Evolutionary conservation across 2,888 invertebrate species (phyloP).

Genomic region (Macrophya annulata): DNA sequence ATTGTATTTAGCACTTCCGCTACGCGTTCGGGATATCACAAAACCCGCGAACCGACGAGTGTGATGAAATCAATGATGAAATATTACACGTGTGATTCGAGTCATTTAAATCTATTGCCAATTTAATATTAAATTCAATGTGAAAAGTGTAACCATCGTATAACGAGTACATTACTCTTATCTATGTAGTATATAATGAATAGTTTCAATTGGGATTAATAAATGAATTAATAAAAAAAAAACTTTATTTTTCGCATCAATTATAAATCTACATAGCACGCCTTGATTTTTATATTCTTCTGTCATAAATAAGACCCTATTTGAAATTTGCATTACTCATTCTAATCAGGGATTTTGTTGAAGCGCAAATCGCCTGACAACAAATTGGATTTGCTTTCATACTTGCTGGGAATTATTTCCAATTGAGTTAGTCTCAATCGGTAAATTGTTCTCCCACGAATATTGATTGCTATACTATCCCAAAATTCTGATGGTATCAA

Average conservation of each 20-base stretch:
- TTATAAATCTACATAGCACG: neutral
- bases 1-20: conserved; percentile 47
- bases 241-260: neutral
- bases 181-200: neutral
- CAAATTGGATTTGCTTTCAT: conserved; percentile 18
- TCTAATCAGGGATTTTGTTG: neutral
- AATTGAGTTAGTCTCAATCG: conserved; percentile 42
- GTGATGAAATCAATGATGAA: conserved; percentile 32
- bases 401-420: conserved; percentile 23
- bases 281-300: neutral
- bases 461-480: conserved; percentile 31
- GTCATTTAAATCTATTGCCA: neutral
- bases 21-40: conserved; percentile 16
- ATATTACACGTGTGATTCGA: neutral
- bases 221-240: neutral
- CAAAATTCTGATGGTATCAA: conserved; percentile 37
- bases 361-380: conserved; percentile 18
- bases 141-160: neutral
- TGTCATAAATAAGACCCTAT: conserved; percentile 1
- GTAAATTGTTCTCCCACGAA: conserved; percentile 33
- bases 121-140: neutral
- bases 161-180: neutral
- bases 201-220: neutral
- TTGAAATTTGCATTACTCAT: neutral
- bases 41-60: conserved; percentile 33